A percentile compares a stretch with the other conserved stretches of the same genome.
These are phyloP conservation scores for Saxicola maurus DNA, from an alignment of 2,797 vertebrate genomes.

Conservation along the genomic window DNA sequence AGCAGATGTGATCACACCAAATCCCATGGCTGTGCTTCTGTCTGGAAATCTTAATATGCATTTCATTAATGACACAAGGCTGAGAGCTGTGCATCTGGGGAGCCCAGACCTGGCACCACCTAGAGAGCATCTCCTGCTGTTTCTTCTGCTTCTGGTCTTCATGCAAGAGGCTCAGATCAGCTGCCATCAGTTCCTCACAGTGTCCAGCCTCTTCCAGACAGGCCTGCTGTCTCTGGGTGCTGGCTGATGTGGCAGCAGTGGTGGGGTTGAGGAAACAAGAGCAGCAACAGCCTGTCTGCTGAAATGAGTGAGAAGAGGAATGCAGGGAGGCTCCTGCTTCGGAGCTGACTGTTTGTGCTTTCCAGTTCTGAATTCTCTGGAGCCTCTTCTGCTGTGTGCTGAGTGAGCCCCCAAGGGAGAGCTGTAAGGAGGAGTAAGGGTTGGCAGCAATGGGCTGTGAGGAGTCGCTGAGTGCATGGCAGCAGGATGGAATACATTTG, in stretches of 20 bases:
- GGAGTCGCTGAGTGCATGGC: not conserved
- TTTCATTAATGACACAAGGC: not conserved
- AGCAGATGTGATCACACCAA: not conserved
- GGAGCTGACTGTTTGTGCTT: not conserved
- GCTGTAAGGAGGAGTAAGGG: not conserved
- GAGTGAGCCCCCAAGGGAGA: not conserved
- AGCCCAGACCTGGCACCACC: not conserved
- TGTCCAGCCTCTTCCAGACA: not conserved
- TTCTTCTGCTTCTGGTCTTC: not conserved
- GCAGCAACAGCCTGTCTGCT: not conserved
- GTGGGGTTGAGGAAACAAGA: not conserved
- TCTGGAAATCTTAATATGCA: rapidly evolving
- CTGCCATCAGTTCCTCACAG: not conserved
- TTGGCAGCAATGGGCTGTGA: not conserved
- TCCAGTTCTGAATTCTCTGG: not conserved
- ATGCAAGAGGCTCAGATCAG: not conserved
- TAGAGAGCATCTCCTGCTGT: not conserved
- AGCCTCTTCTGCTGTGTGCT: not conserved
- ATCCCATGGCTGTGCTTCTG: not conserved
- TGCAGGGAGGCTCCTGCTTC: not conserved
- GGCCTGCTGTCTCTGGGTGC: not conserved
- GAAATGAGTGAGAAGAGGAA: not conserved
- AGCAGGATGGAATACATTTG: not conserved
- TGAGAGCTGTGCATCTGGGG: not conserved
- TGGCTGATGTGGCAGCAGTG: not conserved